These are phyloP conservation scores for Scaptomyza reducta DNA, from an alignment of 2,888 invertebrate genomes.

Conservation along the genomic window DNA sequence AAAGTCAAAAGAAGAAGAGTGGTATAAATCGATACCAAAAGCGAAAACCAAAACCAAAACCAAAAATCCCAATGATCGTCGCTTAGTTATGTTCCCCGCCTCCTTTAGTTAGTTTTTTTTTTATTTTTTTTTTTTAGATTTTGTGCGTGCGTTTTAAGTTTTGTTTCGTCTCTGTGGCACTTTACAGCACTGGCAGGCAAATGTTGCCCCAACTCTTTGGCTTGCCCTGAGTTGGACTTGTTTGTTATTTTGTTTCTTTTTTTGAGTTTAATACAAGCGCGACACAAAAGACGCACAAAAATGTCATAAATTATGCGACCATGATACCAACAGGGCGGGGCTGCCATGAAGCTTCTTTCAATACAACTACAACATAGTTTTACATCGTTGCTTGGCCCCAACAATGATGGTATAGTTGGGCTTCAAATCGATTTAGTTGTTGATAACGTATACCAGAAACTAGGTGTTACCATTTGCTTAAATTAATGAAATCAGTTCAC, in stretches of 20 bases:
- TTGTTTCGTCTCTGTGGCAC: conserved; percentile 48
- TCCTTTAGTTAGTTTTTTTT: conserved; percentile 50
- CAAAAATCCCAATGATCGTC: conserved; percentile 69
- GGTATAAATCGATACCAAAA: conserved; percentile 62
- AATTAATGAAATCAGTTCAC: not conserved
- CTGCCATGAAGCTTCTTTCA: conserved; percentile 51
- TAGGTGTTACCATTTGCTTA: not conserved
- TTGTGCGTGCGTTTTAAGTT: conserved; percentile 76
- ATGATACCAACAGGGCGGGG: conserved; percentile 70
- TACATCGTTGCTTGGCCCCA: conserved; percentile 20
- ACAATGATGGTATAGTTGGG: conserved; percentile 18
- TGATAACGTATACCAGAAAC: not conserved
- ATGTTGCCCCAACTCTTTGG: conserved; percentile 55
- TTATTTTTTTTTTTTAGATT: no score
- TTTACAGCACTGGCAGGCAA: conserved; percentile 62
- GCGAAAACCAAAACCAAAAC: conserved; percentile 41
- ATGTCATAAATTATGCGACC: conserved; percentile 82
- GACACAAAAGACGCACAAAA: conserved; percentile 82
- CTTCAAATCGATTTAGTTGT: conserved; percentile 14
- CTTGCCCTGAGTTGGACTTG: conserved; percentile 40
- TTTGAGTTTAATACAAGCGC: conserved; percentile 76
- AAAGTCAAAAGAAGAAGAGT: conserved; percentile 38
- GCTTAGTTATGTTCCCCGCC: conserved; percentile 56
- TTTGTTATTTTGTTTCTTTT: conserved; percentile 39
- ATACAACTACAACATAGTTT: conserved; percentile 15